phyloP scores from a whole-genome alignment of 2,797 vertebrate species.

The Pangasius macronema region DNA sequence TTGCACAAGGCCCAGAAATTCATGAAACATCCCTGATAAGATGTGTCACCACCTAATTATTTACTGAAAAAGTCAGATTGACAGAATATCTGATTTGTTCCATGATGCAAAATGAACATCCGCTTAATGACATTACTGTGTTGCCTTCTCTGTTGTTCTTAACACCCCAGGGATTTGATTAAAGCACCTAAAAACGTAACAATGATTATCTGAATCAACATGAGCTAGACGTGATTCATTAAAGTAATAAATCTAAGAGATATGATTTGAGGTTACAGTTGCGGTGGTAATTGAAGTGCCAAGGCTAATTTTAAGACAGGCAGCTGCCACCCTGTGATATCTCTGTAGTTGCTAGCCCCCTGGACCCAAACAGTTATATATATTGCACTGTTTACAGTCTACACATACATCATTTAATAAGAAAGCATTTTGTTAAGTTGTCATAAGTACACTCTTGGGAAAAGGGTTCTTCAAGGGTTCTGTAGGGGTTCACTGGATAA shows the following conservation, averaged over 20 bases:
- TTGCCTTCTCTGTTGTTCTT: conserved; percentile 3
- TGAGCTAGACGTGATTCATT: background rate
- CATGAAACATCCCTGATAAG: background rate
- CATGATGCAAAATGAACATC: conserved; percentile 8
- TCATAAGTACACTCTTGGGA: background rate
- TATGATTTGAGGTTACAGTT: background rate
- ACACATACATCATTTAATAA: background rate
- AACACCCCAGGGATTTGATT: conserved; percentile 9
- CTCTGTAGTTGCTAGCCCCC: background rate
- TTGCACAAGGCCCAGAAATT: background rate
- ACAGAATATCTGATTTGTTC: background rate
- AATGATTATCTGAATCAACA: background rate
- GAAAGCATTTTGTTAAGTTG: background rate
- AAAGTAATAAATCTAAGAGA: background rate
- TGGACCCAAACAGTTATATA: background rate
- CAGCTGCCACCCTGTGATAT: conserved; percentile 10
- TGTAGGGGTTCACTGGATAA: background rate
- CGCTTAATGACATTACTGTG: conserved; percentile 1
- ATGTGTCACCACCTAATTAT: background rate
- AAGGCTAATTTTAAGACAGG: conserved; percentile 18
- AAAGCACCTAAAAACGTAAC: background rate
- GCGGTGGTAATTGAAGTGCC: background rate
- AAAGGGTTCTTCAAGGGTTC: background rate
- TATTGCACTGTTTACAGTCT: background rate
- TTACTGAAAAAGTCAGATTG: background rate